Conservation (phyloP, 2,113 vertebrate genomes). For the Physeter macrocephalus region DNA sequence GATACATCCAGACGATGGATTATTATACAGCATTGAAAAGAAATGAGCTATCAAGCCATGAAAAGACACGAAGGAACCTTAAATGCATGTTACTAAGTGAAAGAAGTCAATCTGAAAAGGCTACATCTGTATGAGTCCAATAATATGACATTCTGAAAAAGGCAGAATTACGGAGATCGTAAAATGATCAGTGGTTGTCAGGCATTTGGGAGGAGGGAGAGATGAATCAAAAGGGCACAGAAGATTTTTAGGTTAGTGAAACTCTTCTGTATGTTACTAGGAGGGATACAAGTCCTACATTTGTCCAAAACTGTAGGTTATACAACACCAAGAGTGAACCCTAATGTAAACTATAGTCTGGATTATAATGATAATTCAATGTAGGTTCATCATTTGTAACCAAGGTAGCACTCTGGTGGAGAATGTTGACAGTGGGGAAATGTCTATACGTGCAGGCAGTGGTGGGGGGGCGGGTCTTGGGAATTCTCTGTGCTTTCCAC, state of each 20-base stretch:
- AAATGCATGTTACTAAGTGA: not conserved
- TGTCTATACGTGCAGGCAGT: too few relatives aligned
- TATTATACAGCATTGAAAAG: not conserved
- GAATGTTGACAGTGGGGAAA: not conserved
- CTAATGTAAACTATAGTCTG: not conserved
- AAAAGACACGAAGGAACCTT: not conserved
- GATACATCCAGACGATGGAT: not conserved
- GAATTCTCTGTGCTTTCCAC: not conserved
- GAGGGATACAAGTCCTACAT: not conserved
- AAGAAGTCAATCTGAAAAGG: not conserved
- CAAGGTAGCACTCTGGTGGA: not conserved
- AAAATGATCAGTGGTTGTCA: not conserved
- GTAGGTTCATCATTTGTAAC: too few relatives aligned
- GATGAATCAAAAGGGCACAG: not conserved
- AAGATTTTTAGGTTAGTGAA: not conserved
- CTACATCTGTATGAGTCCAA: not conserved
- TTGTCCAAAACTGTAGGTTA: not conserved
- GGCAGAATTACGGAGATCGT: not conserved
- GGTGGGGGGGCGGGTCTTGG: rapidly evolving
- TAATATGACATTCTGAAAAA: not conserved
- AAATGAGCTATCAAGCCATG: not conserved
- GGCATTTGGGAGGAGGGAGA: not conserved
- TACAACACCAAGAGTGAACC: not conserved
- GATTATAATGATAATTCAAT: not conserved
- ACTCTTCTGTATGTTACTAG: not conserved